phyloP scores from a whole-genome alignment of 2,797 vertebrate genomes.

The Lindbergichthys nudifrons region DNA sequence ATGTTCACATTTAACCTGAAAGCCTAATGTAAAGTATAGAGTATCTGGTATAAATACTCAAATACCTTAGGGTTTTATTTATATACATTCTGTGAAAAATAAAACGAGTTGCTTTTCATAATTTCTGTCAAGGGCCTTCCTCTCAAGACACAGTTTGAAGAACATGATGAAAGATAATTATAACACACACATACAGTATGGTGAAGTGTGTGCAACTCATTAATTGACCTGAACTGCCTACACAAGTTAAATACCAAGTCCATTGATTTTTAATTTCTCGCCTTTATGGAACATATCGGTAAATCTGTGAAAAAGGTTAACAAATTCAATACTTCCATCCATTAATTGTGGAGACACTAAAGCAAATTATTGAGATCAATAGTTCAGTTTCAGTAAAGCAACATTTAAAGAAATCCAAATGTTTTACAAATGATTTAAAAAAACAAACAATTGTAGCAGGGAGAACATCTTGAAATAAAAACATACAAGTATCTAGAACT shows the following conservation, averaged over 20 bases:
- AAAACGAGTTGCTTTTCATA: background rate
- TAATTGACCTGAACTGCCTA: background rate
- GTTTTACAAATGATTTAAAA: background rate
- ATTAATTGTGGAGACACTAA: background rate
- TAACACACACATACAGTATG: background rate
- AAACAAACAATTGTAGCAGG: background rate
- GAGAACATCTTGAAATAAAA: constrained; percentile 21
- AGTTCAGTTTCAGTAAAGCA: background rate
- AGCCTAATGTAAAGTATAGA: background rate
- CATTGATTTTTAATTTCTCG: background rate
- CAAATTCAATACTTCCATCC: background rate
- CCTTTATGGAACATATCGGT: background rate
- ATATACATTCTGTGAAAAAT: background rate
- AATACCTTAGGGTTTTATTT: background rate
- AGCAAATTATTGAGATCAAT: background rate
- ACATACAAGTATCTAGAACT: constrained; percentile 66
- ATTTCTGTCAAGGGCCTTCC: background rate
- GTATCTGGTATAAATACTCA: background rate
- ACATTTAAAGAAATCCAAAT: background rate
- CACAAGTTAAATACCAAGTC: background rate
- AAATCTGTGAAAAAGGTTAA: background rate
- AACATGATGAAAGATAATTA: background rate
- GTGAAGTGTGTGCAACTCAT: background rate
- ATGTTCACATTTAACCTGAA: background rate
- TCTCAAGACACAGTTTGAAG: background rate